A percentile compares a stretch with the other conserved stretches of the same genome.
These are phyloP conservation scores for Poecilia picta DNA, from an alignment of 2,797 vertebrate species.

Conservation along the genomic window DNA sequence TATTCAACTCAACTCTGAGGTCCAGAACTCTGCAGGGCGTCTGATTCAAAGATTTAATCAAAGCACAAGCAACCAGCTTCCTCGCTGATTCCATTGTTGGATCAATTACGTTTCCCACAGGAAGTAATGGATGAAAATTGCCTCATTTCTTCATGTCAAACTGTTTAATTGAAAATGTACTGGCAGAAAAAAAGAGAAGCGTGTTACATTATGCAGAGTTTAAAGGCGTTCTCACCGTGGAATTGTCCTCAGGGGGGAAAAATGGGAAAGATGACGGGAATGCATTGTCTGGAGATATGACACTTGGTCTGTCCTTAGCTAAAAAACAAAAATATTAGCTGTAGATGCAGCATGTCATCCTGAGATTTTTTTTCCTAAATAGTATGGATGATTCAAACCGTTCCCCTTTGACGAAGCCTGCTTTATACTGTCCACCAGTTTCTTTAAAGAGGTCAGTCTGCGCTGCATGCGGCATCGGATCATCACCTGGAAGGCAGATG, in stretches of 20 bases:
- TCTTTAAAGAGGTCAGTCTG: constrained; percentile 66
- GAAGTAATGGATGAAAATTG: constrained; percentile 33
- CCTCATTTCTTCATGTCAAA: not conserved
- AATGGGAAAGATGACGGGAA: constrained; percentile 60
- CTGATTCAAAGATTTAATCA: constrained; percentile 41
- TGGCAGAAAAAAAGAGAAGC: not conserved
- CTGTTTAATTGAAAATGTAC: not conserved
- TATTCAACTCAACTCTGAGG: constrained; percentile 17
- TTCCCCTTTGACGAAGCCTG: constrained; percentile 26
- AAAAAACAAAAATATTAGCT: constrained; percentile 8
- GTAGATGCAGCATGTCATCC: constrained; percentile 4
- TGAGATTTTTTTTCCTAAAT: constrained; percentile 37
- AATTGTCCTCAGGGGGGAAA: constrained; percentile 50
- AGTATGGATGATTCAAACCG: constrained; percentile 51
- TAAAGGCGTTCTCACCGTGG: constrained; percentile 60
- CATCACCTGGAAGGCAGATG: constrained; percentile 67
- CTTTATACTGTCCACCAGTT: constrained; percentile 36
- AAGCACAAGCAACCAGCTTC: constrained; percentile 19
- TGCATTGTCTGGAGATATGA: constrained; percentile 58
- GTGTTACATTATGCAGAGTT: not conserved
- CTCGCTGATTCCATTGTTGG: constrained; percentile 21
- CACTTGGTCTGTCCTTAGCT: constrained; percentile 28
- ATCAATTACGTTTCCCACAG: constrained; percentile 37
- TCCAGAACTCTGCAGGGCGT: constrained; percentile 20
- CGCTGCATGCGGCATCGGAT: constrained; percentile 70